Conservation (phyloP, 2,888 invertebrate genomes). For the Nomada hirtipes region DNA sequence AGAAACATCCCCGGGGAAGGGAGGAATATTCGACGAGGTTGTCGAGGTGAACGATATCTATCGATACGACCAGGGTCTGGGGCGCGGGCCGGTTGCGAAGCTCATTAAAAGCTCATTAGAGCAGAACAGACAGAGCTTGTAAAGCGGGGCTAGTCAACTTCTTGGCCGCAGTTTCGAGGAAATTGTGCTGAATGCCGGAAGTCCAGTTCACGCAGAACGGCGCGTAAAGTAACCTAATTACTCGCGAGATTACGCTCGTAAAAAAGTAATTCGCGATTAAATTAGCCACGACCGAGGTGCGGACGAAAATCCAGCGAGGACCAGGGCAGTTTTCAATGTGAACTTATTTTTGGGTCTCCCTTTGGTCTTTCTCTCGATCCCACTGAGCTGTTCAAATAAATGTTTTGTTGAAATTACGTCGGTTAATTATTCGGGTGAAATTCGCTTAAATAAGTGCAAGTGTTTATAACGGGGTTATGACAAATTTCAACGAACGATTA, state of each 20-base stretch:
- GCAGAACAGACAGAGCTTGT: slow-evolving; percentile 54
- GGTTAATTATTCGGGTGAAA: too few relatives aligned
- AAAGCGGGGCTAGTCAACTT: slow-evolving; percentile 26
- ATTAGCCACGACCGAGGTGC: slow-evolving; percentile 28
- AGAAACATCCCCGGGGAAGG: not conserved
- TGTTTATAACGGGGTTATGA: too few relatives aligned
- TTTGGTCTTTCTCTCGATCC: not conserved
- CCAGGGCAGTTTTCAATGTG: not conserved
- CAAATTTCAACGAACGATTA: too few relatives aligned
- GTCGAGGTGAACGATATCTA: slow-evolving; percentile 66
- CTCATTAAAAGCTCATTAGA: slow-evolving; percentile 80
- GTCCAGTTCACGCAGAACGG: slow-evolving; percentile 37
- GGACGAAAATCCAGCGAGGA: not conserved
- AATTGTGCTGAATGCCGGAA: slow-evolving; percentile 58
- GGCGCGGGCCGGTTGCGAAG: slow-evolving; percentile 57
- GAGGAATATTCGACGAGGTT: slow-evolving; percentile 43
- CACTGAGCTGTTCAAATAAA: too few relatives aligned
- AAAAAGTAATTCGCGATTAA: slow-evolving; percentile 61
- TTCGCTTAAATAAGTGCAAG: too few relatives aligned
- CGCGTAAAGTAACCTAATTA: slow-evolving; percentile 56
- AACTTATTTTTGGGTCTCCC: not conserved
- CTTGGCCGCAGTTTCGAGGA: slow-evolving; percentile 45
- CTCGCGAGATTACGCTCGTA: slow-evolving; percentile 53
- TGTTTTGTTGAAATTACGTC: too few relatives aligned
- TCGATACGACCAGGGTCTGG: slow-evolving; percentile 59